Conservation (phyloP, 2,888 invertebrate genomes). For the Pristionchus japonicus region DNA sequence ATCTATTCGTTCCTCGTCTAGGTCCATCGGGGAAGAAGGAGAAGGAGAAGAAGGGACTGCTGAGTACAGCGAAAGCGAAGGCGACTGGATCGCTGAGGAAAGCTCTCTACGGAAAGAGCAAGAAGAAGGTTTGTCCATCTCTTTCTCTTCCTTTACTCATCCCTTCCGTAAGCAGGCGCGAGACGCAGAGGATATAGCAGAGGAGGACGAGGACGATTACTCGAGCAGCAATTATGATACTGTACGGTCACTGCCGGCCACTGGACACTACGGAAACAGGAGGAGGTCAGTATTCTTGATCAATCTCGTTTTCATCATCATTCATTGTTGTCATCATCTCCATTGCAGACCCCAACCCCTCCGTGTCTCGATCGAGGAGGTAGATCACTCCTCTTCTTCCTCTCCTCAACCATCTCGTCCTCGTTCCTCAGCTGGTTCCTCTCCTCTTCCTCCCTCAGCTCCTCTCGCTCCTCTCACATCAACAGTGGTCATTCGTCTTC, state of each 20-base stretch:
- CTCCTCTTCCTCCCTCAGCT: slow-evolving; percentile 35
- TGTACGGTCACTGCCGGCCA: slow-evolving; percentile 62
- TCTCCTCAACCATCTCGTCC: background rate
- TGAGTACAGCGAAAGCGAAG: slow-evolving; percentile 56
- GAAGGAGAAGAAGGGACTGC: slow-evolving; percentile 46
- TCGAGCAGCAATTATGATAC: slow-evolving; percentile 61
- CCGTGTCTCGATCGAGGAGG: slow-evolving; percentile 29
- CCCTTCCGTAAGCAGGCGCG: slow-evolving; percentile 46
- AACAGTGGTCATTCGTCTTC: slow-evolving; percentile 41
- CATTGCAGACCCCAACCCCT: slow-evolving; percentile 21
- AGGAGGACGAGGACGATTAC: slow-evolving; percentile 56
- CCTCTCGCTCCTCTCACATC: slow-evolving; percentile 34
- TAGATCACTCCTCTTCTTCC: background rate
- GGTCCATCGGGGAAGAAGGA: slow-evolving; percentile 49
- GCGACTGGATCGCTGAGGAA: slow-evolving; percentile 58
- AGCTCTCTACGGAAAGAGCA: slow-evolving; percentile 58
- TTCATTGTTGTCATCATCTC: background rate
- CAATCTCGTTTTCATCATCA: background rate
- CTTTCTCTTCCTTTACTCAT: background rate
- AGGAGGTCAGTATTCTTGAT: slow-evolving; percentile 46
- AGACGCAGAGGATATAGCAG: slow-evolving; percentile 59
- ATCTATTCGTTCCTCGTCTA: background rate
- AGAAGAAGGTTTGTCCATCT: slow-evolving; percentile 46
- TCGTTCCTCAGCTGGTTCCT: slow-evolving; percentile 41
- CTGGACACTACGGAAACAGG: slow-evolving; percentile 61